Evolutionary conservation across 2,797 vertebrate species (phyloP).

Genomic region (Neoniphon sammara): DNA sequence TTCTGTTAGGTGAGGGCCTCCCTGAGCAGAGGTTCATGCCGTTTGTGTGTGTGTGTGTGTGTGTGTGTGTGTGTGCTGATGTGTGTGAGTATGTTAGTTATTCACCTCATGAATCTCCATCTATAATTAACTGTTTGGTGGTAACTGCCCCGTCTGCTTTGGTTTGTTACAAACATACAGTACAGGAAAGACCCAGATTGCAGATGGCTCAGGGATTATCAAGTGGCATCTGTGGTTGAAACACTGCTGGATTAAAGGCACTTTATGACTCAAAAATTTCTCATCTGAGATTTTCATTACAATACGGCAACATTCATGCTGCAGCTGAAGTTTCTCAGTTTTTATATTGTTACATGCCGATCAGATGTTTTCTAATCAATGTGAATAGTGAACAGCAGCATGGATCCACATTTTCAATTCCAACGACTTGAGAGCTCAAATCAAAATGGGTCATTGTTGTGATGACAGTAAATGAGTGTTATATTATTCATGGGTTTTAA

Average conservation of each 20-base stretch:
- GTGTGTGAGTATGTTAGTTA: neutral
- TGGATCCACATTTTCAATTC: neutral
- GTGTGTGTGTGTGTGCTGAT: neutral
- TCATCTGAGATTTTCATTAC: neutral
- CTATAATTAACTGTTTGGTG: conserved; percentile 23
- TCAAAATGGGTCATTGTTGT: too few species aligned
- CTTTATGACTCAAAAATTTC: too few species aligned
- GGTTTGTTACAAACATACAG: neutral
- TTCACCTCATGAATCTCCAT: conserved; percentile 8
- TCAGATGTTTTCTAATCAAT: neutral
- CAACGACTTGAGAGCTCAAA: too few species aligned
- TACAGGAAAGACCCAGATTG: neutral
- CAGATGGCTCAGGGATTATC: neutral
- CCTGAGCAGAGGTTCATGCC: conserved; percentile 8
- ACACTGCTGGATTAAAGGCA: too few species aligned
- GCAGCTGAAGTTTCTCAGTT: neutral
- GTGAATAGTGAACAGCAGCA: neutral
- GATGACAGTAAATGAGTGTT: too few species aligned
- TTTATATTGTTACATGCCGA: neutral
- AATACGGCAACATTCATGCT: neutral
- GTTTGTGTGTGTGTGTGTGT: neutral
- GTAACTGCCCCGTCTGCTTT: conserved; percentile 14
- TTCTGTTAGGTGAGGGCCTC: conserved; percentile 28
- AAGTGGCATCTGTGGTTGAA: too few species aligned
- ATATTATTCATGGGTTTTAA: too few species aligned